Percentiles rank a stretch among this genome's conserved stretches.
These are phyloP conservation scores for Musca vetustissima DNA, from an alignment of 1,140 invertebrate species.

Conservation along the genomic window DNA sequence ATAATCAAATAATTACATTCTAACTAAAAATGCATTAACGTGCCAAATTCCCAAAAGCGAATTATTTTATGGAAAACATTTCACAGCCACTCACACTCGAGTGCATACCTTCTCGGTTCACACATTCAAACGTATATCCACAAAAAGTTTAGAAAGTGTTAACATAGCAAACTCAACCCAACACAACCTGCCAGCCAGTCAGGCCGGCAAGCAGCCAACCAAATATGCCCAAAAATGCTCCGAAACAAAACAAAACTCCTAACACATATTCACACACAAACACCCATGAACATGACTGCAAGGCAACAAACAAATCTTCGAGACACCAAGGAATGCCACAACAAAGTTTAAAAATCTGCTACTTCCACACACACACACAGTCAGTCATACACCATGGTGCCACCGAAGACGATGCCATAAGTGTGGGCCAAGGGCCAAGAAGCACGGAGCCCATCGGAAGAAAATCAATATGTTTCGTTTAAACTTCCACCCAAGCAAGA, in stretches of 20 bases:
- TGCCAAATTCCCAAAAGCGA: slow-evolving; percentile 18
- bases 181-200: not conserved
- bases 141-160: not conserved
- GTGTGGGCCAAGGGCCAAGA: not conserved
- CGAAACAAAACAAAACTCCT: not conserved
- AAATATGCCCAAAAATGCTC: not conserved
- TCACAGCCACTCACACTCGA: slow-evolving; percentile 1
- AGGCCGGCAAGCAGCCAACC: not conserved
- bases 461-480: slow-evolving; percentile 28
- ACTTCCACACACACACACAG: not conserved
- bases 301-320: slow-evolving; percentile 1
- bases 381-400: not conserved
- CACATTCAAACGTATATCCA: not conserved
- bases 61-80: slow-evolving; percentile 16
- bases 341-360: slow-evolving; percentile 23
- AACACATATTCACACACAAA: not conserved
- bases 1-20: slow-evolving; percentile 23
- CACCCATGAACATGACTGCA: not conserved
- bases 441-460: slow-evolving; percentile 11
- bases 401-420: not conserved
- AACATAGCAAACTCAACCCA: not conserved
- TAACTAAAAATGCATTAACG: slow-evolving; percentile 26
- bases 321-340: slow-evolving; percentile 23
- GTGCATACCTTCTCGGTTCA: not conserved
- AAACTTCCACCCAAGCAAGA: not conserved